A percentile compares a stretch with the other conserved stretches of the same genome.
phyloP scores from a whole-genome alignment of 2,113 vertebrate species.

The Oncorhynchus gorbuscha region DNA sequence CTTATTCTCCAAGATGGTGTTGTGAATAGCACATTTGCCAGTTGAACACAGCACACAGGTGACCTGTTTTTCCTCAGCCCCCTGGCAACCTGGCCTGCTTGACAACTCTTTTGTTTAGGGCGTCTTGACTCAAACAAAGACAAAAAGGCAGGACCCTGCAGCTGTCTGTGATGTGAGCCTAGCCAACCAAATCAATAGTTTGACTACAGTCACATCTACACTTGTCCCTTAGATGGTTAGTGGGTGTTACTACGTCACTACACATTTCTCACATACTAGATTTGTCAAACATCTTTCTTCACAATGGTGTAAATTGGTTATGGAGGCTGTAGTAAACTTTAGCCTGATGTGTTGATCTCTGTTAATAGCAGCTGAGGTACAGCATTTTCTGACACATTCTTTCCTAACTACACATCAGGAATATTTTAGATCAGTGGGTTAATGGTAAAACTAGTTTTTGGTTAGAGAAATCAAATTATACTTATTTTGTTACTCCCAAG shows the following conservation, averaged over 20 bases:
- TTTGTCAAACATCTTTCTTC: no score
- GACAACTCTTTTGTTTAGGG: constrained; percentile 63
- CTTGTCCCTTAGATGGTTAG: background rate
- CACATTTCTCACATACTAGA: no score
- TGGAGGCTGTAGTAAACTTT: no score
- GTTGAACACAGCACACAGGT: constrained; percentile 57
- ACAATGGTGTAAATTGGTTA: no score
- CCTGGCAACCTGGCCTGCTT: constrained; percentile 50
- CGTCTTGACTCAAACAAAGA: constrained; percentile 68
- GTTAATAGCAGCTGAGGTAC: no score
- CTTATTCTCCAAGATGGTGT: background rate
- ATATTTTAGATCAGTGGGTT: no score
- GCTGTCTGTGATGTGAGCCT: constrained; percentile 13
- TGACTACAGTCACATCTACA: background rate
- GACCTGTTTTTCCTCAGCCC: constrained; percentile 74
- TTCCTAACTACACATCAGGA: no score
- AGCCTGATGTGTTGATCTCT: no score
- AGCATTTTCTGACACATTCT: no score
- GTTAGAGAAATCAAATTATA: constrained; percentile 35
- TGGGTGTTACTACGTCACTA: no score
- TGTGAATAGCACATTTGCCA: no score
- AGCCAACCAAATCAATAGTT: background rate
- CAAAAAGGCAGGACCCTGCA: constrained; percentile 57
- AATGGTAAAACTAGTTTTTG: background rate
- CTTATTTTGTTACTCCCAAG: constrained; percentile 35